Evolutionary conservation across 2,113 vertebrate genomes (phyloP).

Genomic region (Ceratotherium simum): DNA sequence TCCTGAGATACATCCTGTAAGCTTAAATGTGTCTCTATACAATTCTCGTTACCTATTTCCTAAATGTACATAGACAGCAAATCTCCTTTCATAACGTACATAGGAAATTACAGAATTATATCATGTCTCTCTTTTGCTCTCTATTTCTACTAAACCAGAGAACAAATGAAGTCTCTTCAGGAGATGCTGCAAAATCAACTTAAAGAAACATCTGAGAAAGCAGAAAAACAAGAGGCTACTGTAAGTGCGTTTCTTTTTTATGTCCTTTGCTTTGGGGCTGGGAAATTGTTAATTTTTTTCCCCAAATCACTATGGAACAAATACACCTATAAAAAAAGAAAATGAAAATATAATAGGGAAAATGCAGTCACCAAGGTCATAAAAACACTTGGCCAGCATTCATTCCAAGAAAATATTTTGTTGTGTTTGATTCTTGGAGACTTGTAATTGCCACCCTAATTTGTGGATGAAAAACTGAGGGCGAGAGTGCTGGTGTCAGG

Average conservation of each 20-base stretch:
- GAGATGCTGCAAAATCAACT: slow-evolving; percentile 97
- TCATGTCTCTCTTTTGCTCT: slow-evolving; percentile 79
- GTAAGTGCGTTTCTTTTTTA: slow-evolving; percentile 89
- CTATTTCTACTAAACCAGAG: slow-evolving; percentile 87
- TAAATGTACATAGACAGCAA: not conserved
- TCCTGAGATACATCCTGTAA: not conserved
- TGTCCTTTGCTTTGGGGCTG: not conserved
- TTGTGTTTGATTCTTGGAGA: not conserved
- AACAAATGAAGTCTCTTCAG: slow-evolving; percentile 99
- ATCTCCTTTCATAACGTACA: slow-evolving; percentile 46
- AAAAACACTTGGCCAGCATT: not conserved
- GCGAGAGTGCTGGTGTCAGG: not conserved
- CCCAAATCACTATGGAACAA: not conserved
- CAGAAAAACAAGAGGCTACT: slow-evolving; percentile 97
- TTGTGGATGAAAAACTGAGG: not conserved
- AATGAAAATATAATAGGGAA: not conserved
- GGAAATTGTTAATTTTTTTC: not conserved
- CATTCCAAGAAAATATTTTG: not conserved
- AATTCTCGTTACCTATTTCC: slow-evolving; percentile 66
- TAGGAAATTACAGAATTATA: slow-evolving; percentile 73
- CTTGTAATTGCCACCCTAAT: not conserved
- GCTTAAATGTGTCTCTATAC: not conserved
- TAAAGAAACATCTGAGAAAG: slow-evolving; percentile 95
- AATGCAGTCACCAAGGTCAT: not conserved
- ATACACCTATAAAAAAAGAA: not conserved